These are phyloP conservation scores for Ophion ventricosus DNA, from an alignment of 2,888 invertebrate genomes.

Conservation along the genomic window DNA sequence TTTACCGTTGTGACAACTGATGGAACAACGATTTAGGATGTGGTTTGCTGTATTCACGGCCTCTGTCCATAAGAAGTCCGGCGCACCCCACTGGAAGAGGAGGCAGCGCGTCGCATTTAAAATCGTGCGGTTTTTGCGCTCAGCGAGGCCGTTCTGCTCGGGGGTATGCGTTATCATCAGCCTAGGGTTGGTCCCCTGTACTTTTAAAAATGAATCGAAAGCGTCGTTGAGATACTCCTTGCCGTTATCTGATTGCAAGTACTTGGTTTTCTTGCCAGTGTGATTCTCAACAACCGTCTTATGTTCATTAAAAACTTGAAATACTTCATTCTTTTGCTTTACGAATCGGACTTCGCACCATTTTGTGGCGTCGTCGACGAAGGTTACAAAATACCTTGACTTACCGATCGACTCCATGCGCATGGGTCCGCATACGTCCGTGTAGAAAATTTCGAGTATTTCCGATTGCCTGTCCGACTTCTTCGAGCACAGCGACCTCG, in stretches of 20 bases:
- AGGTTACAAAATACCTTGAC: background rate
- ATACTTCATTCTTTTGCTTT: background rate
- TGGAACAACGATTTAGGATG: background rate
- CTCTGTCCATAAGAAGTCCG: background rate
- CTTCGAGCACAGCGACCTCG: background rate
- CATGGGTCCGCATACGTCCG: background rate
- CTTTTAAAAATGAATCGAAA: background rate
- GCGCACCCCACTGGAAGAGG: background rate
- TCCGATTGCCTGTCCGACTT: background rate
- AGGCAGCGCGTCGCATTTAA: background rate
- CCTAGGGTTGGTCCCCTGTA: background rate
- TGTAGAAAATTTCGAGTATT: background rate
- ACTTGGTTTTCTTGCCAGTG: background rate
- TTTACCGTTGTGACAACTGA: background rate
- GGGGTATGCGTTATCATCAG: background rate
- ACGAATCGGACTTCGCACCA: conserved; percentile 1
- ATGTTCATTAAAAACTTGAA: background rate
- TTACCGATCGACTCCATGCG: background rate
- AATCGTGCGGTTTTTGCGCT: conserved; percentile 4
- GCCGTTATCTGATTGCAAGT: conserved; percentile 5
- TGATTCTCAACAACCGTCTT: background rate
- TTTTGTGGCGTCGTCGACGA: background rate
- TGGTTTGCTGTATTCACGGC: background rate
- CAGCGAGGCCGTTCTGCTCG: conserved; percentile 2
- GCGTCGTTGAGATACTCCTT: background rate